Conservation (phyloP, 2,113 vertebrate species). For the Oncorhynchus tshawytscha region DNA sequence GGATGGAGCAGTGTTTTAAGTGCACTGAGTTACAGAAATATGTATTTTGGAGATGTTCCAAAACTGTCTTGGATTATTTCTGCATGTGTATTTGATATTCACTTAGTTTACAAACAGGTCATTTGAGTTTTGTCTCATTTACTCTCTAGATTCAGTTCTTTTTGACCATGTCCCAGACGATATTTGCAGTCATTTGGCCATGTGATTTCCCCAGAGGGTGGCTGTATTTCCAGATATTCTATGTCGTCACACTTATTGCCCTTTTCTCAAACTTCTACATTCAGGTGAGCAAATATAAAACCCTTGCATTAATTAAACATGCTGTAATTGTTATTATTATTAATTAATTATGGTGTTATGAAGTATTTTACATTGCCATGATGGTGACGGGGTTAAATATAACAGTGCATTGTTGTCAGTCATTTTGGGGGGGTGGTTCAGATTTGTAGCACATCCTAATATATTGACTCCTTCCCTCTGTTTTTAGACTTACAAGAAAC, state of each 20-base stretch:
- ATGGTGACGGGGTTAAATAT: not conserved
- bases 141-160: constrained; percentile 87
- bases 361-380: not conserved
- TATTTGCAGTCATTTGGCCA: constrained; percentile 85
- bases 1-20: not conserved
- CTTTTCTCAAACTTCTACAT: constrained; percentile 97
- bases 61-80: not conserved
- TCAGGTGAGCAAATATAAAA: constrained; percentile 75
- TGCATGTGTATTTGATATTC: not conserved
- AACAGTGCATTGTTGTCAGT: not conserved
- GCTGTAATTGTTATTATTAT: not conserved
- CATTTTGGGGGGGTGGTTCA: not conserved
- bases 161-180: constrained; percentile 88
- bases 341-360: not conserved
- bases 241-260: constrained; percentile 88
- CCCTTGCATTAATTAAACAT: not conserved
- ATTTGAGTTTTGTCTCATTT: constrained; percentile 25
- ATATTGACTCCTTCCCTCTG: not conserved
- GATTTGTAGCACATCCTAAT: not conserved
- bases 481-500: constrained; percentile 91
- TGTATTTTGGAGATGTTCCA: not conserved
- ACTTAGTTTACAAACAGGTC: not conserved
- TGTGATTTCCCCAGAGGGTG: constrained; percentile 89
- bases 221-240: constrained; percentile 94
- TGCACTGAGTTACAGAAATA: not conserved